Evolutionary conservation across 2,113 vertebrate species (phyloP).

Genomic region (Antechinus stuartii): DNA sequence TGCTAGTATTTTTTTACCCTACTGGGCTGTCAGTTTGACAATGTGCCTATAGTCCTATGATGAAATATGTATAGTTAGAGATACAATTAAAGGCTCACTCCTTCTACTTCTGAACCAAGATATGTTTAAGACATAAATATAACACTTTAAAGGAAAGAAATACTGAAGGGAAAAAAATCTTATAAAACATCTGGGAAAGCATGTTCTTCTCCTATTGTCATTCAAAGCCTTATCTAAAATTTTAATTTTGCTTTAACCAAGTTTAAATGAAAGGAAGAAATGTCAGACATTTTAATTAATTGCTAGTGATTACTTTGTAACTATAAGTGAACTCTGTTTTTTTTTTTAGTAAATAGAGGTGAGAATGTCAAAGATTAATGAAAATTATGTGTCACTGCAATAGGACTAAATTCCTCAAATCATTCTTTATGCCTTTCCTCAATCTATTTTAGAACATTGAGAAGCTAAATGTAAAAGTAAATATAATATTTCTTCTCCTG

Average conservation of each 20-base stretch:
- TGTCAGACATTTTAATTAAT: neutral
- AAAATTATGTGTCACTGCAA: neutral
- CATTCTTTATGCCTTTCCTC: neutral
- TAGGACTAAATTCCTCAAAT: neutral
- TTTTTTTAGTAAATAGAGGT: neutral
- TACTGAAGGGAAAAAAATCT: conserved; percentile 11
- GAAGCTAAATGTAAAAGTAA: neutral
- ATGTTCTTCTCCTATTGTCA: neutral
- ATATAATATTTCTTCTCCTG: neutral
- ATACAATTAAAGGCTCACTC: neutral
- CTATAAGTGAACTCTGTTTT: neutral
- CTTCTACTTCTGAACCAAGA: neutral
- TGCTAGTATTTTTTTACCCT: neutral
- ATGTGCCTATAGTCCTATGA: neutral
- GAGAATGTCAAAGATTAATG: neutral
- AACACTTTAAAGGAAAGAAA: neutral
- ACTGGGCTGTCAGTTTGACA: neutral
- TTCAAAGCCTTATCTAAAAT: neutral
- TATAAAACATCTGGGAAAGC: neutral
- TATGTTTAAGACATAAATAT: neutral
- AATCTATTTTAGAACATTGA: neutral
- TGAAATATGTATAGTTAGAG: neutral
- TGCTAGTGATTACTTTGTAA: neutral
- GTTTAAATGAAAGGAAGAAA: neutral
- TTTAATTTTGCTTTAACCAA: neutral